Evolutionary conservation across 2,888 invertebrate species (phyloP).

Genomic region (Pasiphila rectangulata): DNA sequence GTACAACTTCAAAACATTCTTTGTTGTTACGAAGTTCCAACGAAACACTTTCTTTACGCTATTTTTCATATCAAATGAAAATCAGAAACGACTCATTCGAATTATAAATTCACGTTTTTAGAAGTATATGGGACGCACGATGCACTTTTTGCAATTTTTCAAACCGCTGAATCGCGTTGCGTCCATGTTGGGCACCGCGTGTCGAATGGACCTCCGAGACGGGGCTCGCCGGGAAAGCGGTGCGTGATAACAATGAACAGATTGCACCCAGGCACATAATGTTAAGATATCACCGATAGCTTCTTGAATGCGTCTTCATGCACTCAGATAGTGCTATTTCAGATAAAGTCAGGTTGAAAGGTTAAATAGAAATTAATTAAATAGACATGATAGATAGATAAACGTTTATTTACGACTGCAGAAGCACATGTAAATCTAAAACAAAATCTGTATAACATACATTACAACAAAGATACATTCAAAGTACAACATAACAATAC

Average conservation of each 20-base stretch:
- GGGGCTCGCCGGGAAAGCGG: constrained; percentile 18
- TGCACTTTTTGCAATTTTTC: constrained; percentile 10
- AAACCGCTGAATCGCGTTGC: constrained; percentile 9
- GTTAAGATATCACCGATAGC: constrained; percentile 16
- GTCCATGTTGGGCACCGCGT: constrained; percentile 13
- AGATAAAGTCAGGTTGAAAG: constrained; percentile 21
- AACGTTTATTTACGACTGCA: no score
- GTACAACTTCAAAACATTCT: constrained; percentile 7
- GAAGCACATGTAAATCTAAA: no score
- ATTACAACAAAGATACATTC: no score
- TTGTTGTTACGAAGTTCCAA: not conserved
- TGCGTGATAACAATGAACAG: constrained; percentile 20
- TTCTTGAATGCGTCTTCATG: constrained; percentile 16
- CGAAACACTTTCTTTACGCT: not conserved
- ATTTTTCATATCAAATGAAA: not conserved
- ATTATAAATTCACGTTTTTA: not conserved
- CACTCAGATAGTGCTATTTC: not conserved
- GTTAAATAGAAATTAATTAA: constrained; percentile 7
- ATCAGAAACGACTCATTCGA: not conserved
- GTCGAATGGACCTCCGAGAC: constrained; percentile 20
- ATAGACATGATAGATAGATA: no score
- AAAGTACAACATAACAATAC: no score
- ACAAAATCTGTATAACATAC: no score
- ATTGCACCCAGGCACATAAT: constrained; percentile 12
- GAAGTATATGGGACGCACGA: not conserved